Percentiles rank a stretch among this genome's conserved stretches.
Evolutionary conservation across 1,140 invertebrate species (phyloP).

Genomic region (Asobara japonica): DNA sequence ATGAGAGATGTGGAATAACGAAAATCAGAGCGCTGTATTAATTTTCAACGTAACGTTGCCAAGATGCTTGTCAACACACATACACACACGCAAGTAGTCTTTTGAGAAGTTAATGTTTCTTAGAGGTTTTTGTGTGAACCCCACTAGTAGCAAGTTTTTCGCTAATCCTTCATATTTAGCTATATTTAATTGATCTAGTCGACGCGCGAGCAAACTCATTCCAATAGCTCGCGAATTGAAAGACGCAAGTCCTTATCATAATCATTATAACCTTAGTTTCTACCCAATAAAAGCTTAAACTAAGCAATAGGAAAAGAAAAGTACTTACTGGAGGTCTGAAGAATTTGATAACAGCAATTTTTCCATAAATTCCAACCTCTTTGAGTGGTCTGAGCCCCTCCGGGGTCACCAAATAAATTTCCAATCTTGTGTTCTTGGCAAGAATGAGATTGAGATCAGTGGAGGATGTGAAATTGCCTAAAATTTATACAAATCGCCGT

Average conservation of each 20-base stretch:
- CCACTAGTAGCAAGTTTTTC: too few species aligned
- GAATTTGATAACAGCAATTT: slow-evolving; percentile 93
- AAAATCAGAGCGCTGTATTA: too few species aligned
- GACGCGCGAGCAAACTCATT: too few species aligned
- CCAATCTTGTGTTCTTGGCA: slow-evolving; percentile 93
- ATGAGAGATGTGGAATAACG: too few species aligned
- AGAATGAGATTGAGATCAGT: slow-evolving; percentile 95
- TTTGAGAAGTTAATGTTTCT: too few species aligned
- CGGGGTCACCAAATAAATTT: slow-evolving; percentile 96
- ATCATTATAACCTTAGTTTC: not conserved
- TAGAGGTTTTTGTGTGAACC: too few species aligned
- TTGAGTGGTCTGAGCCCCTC: slow-evolving; percentile 95
- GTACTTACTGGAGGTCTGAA: slow-evolving; percentile 87
- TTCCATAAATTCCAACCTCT: slow-evolving; percentile 95
- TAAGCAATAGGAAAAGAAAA: not conserved
- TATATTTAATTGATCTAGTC: too few species aligned
- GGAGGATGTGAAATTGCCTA: slow-evolving; percentile 95
- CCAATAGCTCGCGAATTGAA: too few species aligned
- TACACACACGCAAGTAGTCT: too few species aligned
- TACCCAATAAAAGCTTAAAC: not conserved
- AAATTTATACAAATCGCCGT: slow-evolving; percentile 25
- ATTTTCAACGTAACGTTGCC: too few species aligned
- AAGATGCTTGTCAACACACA: too few species aligned
- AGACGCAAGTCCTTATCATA: not conserved
- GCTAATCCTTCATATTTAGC: too few species aligned